A percentile compares a stretch with the other conserved stretches of the same genome.
phyloP scores from a whole-genome alignment of 1,140 invertebrate genomes.

The Diabrotica virgifera region DNA sequence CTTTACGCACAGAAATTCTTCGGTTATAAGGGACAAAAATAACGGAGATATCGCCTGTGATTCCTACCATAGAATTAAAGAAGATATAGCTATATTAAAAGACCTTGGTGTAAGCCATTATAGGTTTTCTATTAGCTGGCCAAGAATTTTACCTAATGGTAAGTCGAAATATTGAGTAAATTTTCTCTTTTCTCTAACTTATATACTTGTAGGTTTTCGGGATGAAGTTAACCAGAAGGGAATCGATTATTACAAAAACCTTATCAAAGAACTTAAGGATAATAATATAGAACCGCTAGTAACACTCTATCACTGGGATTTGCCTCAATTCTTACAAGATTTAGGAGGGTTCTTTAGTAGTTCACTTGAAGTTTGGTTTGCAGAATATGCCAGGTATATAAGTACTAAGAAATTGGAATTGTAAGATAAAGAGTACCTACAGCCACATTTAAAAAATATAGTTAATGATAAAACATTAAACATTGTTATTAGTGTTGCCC shows the following conservation, averaged over 20 bases:
- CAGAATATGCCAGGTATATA: constrained; percentile 8
- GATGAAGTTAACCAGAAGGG: constrained; percentile 9
- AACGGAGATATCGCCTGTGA: constrained; percentile 57
- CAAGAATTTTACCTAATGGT: constrained; percentile 44
- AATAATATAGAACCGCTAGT: constrained; percentile 17
- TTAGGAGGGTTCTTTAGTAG: constrained; percentile 7
- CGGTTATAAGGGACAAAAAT: constrained; percentile 51
- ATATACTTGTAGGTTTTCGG: constrained; percentile 7
- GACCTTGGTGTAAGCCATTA: constrained; percentile 52
- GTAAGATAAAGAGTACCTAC: too few relatives aligned
- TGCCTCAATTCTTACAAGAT: constrained; percentile 17
- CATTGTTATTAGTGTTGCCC: too few relatives aligned
- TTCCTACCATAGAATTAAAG: constrained; percentile 57
- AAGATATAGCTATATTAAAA: constrained; percentile 54
- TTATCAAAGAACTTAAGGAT: constrained; percentile 15
- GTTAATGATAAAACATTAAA: too few relatives aligned
- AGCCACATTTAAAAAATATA: too few relatives aligned
- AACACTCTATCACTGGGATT: constrained; percentile 15
- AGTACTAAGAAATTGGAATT: too few relatives aligned
- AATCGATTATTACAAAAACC: constrained; percentile 16
- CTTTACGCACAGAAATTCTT: constrained; percentile 49
- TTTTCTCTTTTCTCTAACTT: too few relatives aligned
- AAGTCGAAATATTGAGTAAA: not conserved
- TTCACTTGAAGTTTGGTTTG: not conserved
- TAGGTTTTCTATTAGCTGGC: constrained; percentile 63